These are phyloP conservation scores for Pteronura brasiliensis DNA, from an alignment of 2,113 vertebrate genomes.

Conservation along the genomic window DNA sequence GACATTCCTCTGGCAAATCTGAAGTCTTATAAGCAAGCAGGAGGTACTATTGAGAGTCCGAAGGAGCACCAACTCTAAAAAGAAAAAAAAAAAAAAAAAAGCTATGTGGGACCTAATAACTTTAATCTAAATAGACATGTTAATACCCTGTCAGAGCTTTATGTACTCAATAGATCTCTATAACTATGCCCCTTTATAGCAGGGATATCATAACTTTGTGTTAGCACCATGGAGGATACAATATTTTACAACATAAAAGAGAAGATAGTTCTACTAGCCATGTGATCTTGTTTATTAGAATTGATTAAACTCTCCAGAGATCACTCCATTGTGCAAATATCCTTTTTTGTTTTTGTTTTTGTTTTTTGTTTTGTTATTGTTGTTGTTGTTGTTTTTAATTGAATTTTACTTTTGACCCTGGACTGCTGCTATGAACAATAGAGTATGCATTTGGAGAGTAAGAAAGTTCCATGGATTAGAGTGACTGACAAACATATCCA, in stretches of 20 bases:
- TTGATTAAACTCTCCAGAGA: conserved; percentile 78
- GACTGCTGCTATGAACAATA: conserved; percentile 88
- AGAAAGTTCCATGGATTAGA: conserved; percentile 81
- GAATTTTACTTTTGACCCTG: conserved; percentile 83
- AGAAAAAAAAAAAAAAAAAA: conserved; percentile 69
- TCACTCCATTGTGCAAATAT: conserved; percentile 82
- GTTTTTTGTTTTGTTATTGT: neutral
- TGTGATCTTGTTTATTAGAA: conserved; percentile 82
- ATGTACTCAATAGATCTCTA: conserved; percentile 90
- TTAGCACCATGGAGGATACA: conserved; percentile 82
- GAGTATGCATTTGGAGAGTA: conserved; percentile 84
- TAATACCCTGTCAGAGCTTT: conserved; percentile 91
- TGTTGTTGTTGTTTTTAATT: neutral
- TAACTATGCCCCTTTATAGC: conserved; percentile 91
- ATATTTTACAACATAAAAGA: conserved; percentile 78
- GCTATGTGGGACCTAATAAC: conserved; percentile 80
- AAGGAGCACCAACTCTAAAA: conserved; percentile 99
- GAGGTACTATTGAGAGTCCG: conserved; percentile 91
- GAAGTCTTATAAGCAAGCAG: conserved; percentile 94
- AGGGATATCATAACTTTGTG: conserved; percentile 88
- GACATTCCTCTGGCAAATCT: conserved; percentile 98
- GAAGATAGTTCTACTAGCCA: conserved; percentile 81
- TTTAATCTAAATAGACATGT: conserved; percentile 88
- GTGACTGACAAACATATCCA: conserved; percentile 92
- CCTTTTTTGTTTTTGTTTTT: conserved; percentile 37